Base-by-base conservation (phyloP, 2,113 vertebrate species). In the Platycercus adscitus region DNA sequence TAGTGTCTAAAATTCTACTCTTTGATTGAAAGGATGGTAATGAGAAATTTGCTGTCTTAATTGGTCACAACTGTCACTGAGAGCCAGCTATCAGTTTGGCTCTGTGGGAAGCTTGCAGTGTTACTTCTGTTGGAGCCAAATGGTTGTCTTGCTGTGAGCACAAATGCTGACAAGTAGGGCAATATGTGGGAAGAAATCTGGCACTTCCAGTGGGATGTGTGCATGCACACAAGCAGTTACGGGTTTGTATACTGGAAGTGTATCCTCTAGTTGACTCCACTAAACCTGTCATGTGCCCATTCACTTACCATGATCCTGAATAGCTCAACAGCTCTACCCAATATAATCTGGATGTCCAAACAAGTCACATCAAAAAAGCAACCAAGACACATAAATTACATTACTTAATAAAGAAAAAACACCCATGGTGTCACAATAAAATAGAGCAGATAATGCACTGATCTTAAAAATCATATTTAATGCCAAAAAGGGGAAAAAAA, bases 71-170 rank as follows among this genome's bases (percentile, higher is more conserved):
- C 7, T 86, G 83, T 43, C 37, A 61, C 41, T 2, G 8, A 56
- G 68, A 68, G 70, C 79, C 56, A 93, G 60, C 7, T 52, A 41
- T 13, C 76, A 68, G 60, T 69, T 39, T 35, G 92, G 85, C 88
- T 80, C 58, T 17, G 60, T 71, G 82, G 93, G 82, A 91, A 93
- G 91, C 85, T 11, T 28, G 81, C 64, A 23, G 49, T 5, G 53
- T 18, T n/a, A 47, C 73, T 90, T 37, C 68, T 43, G 41, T 8
- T 33, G 13, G 69, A 86, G 79, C 86, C 91, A 88, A 64, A 88
- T 68, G 92, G 81, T 70, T 37, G 61, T 25, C 91, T 86, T 91
- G 95, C 94, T 91, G 95, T 35, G 72, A 96, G 92, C 88, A 95
- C 89, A 95, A 70, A 56, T 26, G 64, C 61, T 88, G 68, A 92